Conservation (phyloP, 2,888 invertebrate genomes). For the Amblyteles armatorius region DNA sequence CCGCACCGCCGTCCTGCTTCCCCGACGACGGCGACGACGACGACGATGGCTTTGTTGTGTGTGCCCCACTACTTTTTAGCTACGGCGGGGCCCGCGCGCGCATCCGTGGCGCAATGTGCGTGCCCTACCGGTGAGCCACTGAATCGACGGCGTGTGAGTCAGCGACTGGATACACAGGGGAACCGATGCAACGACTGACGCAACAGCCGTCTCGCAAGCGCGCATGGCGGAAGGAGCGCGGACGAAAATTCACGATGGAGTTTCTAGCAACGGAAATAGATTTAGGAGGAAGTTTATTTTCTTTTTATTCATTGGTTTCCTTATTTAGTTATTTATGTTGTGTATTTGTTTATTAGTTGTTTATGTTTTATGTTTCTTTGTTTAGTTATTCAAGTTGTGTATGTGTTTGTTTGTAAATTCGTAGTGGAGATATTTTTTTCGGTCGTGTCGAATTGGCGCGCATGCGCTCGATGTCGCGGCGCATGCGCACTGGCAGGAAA, state of each 20-base stretch:
- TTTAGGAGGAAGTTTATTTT: neutral
- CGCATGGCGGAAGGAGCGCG: constrained; percentile 3
- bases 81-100: constrained; percentile 1
- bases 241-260: neutral
- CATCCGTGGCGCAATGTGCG: constrained; percentile 40
- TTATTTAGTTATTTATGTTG: neutral
- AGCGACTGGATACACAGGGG: neutral
- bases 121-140: constrained; percentile 31
- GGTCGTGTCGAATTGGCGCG: neutral
- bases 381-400: no score
- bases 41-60: constrained; percentile 57
- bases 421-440: neutral
- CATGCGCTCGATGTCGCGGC: neutral
- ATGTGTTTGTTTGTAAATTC: no score
- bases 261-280: neutral
- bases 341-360: no score
- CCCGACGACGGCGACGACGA: constrained; percentile 44
- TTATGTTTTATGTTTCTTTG: no score
- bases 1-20: constrained; percentile 28
- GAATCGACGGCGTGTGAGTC: constrained; percentile 25
- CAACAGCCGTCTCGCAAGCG: neutral
- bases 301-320: neutral
- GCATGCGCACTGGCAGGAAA: neutral
- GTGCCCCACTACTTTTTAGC: neutral
- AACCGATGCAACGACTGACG: constrained; percentile 27